A percentile compares a stretch with the other conserved stretches of the same genome.
phyloP scores from a whole-genome alignment of 1,140 invertebrate species.

The Hylaeus anthracinus region DNA sequence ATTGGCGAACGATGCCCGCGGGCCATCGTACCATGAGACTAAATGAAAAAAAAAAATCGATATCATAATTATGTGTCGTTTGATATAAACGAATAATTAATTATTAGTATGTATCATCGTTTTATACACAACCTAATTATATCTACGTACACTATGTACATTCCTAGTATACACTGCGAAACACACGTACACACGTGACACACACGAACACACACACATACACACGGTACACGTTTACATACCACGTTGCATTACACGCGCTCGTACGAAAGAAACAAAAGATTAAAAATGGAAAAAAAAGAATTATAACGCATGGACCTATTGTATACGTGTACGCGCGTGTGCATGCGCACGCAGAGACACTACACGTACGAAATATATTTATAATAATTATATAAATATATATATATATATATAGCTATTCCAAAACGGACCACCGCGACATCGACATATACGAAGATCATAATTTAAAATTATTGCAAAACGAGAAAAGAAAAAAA shows the following conservation, averaged over 20 bases:
- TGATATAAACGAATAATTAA: conserved; percentile 78
- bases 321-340: conserved; percentile 70
- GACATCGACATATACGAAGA: conserved; percentile 65
- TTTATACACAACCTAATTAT: conserved; percentile 81
- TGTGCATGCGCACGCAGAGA: conserved; percentile 44
- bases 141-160: conserved; percentile 80
- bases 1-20: conserved; percentile 69
- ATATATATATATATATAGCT: conserved; percentile 72
- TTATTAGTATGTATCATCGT: conserved; percentile 80
- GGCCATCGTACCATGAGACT: conserved; percentile 78
- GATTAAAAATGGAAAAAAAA: conserved; percentile 24
- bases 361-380: conserved; percentile 13
- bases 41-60: conserved; percentile 74
- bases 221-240: conserved; percentile 14
- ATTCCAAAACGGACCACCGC: conserved; percentile 72
- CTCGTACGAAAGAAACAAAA: conserved; percentile 38
- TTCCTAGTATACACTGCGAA: conserved; percentile 78
- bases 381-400: conserved; percentile 58
- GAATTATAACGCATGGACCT: conserved; percentile 68
- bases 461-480: conserved; percentile 52
- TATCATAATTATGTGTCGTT: conserved; percentile 81
- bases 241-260: conserved; percentile 72
- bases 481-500: conserved; percentile 28
- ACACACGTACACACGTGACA: conserved; percentile 62
- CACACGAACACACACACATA: neutral